Base-by-base conservation (phyloP, 2,888 invertebrate genomes). In the Perizoma flavofasciatum region DNA sequence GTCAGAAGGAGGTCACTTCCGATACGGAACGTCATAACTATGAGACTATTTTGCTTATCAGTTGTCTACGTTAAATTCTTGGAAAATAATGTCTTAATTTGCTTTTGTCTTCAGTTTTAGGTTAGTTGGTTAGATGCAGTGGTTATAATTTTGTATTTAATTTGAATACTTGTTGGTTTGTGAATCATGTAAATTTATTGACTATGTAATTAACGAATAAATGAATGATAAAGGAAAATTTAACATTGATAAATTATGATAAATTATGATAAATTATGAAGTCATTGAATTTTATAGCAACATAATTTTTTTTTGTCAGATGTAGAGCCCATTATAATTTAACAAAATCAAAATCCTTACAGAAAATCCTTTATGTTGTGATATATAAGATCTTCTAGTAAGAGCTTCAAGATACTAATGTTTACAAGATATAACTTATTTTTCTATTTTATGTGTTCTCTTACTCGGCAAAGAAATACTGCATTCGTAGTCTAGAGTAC, bases 1-100 rank as follows among this genome's bases (percentile, higher is more conserved):
- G 61, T 56, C 58, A 63, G 60, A 68, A 66, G 60, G 58, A 60
- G 68, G 68, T 66, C 68, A 65, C 63, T 66, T 68, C 68, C 68
- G 63, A 60, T 59, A 68, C 63, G 58, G 61, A 65, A 68, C 58
- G 68, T 66, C 68, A 68, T 65, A 64, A 59, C 62, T 59, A 47
- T 59, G 63, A 68, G 62, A 62, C 58, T 55, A 62, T 59, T 62
- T 58, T 55, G 55, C 58, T 62, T 58, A 58, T 62, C 62, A 62
- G 58, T 49, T 37, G 50, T 54, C 48, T 55, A 62, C 58, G 47
- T 62, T 41, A 44, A 55, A 48, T 59, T 51, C 40, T 41, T 45
- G 43, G 44, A 50, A 54, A 8, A 55, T 39, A 45, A 45, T 41
- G 43, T 54, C 40, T 45, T 40, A 43, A 40, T 49, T 35, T 61